Conservation (phyloP, 2,888 invertebrate species). For the Tenthredo scrophulariae region DNA sequence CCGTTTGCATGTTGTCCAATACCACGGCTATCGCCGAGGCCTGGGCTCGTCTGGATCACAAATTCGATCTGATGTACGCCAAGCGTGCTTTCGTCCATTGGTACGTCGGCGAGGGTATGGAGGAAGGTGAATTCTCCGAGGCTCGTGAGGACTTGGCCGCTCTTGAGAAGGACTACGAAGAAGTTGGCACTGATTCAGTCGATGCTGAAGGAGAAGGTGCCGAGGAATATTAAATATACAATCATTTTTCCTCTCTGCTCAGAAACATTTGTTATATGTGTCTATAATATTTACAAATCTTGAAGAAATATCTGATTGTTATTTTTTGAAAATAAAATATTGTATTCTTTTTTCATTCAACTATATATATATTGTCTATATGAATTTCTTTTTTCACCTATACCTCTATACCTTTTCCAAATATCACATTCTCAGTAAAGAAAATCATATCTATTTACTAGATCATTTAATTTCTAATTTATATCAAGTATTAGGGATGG, state of each 20-base stretch:
- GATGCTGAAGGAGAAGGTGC: constrained; percentile 77
- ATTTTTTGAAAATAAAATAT: constrained; percentile 17
- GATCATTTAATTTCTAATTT: neutral
- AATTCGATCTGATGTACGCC: constrained; percentile 86
- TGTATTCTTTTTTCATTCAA: neutral
- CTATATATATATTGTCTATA: neutral
- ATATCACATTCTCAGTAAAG: neutral
- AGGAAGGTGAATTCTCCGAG: constrained; percentile 90
- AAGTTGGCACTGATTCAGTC: constrained; percentile 84
- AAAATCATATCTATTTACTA: neutral
- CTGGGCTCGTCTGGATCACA: constrained; percentile 85
- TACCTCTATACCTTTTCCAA: neutral
- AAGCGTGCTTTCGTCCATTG: constrained; percentile 86
- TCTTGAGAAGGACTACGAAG: constrained; percentile 86
- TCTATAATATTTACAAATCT: neutral
- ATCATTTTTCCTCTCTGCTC: neutral
- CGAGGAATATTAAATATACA: constrained; percentile 64
- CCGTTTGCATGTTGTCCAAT: constrained; percentile 85
- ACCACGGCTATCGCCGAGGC: constrained; percentile 85
- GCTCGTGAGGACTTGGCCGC: constrained; percentile 89
- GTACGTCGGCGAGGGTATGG: constrained; percentile 92
- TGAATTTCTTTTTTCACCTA: neutral
- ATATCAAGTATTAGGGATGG: neutral
- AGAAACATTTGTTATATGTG: neutral
- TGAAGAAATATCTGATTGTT: constrained; percentile 1